phyloP scores from a whole-genome alignment of 2,888 invertebrate species.

The Leptopterna dolabrata region DNA sequence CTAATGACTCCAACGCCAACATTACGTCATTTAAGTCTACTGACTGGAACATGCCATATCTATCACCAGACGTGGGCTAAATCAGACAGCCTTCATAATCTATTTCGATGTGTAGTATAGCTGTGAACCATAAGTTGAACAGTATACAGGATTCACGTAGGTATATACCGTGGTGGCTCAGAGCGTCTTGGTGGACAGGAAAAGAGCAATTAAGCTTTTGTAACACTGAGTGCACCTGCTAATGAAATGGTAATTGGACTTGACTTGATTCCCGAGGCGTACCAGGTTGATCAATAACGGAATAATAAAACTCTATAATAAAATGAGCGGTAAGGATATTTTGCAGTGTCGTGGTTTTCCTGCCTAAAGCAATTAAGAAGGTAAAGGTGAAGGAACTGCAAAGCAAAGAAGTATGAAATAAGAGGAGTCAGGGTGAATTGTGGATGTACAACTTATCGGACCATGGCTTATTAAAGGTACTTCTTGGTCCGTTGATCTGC shows the following conservation, averaged over 20 bases:
- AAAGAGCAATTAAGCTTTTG: constrained; percentile 4
- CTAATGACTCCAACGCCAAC: no score
- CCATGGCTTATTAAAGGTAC: constrained; percentile 52
- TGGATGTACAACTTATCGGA: constrained; percentile 45
- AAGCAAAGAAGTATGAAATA: constrained; percentile 23
- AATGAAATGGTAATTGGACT: constrained; percentile 23
- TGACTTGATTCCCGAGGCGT: background rate
- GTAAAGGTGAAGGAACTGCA: constrained; percentile 13
- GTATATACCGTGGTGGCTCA: no score
- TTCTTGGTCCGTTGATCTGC: constrained; percentile 46
- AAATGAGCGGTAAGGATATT: background rate
- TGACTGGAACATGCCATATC: no score
- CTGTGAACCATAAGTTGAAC: no score
- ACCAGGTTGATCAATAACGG: background rate
- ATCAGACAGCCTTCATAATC: no score
- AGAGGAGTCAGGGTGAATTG: background rate
- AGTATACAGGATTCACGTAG: no score
- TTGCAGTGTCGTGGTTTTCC: background rate
- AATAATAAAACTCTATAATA: background rate
- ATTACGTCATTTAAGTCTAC: no score
- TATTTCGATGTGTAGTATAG: no score
- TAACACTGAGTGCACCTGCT: constrained; percentile 30
- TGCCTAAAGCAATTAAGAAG: background rate
- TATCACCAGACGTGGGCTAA: no score
- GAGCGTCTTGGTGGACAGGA: background rate